phyloP scores from a whole-genome alignment of 1,140 invertebrate species.

The Mactra quadrangularis region DNA sequence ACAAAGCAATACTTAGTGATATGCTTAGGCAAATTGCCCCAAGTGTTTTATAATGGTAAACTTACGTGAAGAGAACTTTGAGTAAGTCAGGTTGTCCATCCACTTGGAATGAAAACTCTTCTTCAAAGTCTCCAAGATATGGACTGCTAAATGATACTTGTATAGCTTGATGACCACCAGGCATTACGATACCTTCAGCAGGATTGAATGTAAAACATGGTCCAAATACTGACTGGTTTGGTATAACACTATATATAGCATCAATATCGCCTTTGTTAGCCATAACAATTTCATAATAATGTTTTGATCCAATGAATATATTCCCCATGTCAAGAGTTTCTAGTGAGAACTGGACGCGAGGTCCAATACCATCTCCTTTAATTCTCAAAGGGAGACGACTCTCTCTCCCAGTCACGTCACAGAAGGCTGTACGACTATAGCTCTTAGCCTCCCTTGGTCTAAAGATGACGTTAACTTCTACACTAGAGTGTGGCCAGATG shows the following conservation, averaged over 20 bases:
- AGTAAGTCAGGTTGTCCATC: constrained; percentile 80
- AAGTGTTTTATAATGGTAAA: constrained; percentile 1
- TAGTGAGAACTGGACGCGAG: constrained; percentile 82
- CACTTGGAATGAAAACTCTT: constrained; percentile 82
- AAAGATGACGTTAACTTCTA: constrained; percentile 82
- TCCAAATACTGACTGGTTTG: constrained; percentile 78
- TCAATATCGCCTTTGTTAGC: constrained; percentile 84
- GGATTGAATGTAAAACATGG: constrained; percentile 83
- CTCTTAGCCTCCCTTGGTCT: constrained; percentile 81
- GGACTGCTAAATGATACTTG: constrained; percentile 79
- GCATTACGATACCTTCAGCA: constrained; percentile 82
- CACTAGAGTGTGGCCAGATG: constrained; percentile 83
- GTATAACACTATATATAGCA: constrained; percentile 82
- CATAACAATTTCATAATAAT: constrained; percentile 83
- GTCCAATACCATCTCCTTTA: constrained; percentile 82
- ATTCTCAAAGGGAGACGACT: constrained; percentile 81
- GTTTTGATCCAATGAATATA: constrained; percentile 82
- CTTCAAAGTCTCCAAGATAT: constrained; percentile 82
- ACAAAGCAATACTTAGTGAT: too few relatives aligned
- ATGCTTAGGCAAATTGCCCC: too few relatives aligned
- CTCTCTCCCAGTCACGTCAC: constrained; percentile 83
- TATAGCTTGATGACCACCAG: constrained; percentile 82
- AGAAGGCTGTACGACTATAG: constrained; percentile 82
- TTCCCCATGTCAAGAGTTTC: constrained; percentile 83
- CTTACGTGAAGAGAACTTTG: constrained; percentile 79